Conservation (phyloP, 2,113 vertebrate genomes). For the Chauna torquata region DNA sequence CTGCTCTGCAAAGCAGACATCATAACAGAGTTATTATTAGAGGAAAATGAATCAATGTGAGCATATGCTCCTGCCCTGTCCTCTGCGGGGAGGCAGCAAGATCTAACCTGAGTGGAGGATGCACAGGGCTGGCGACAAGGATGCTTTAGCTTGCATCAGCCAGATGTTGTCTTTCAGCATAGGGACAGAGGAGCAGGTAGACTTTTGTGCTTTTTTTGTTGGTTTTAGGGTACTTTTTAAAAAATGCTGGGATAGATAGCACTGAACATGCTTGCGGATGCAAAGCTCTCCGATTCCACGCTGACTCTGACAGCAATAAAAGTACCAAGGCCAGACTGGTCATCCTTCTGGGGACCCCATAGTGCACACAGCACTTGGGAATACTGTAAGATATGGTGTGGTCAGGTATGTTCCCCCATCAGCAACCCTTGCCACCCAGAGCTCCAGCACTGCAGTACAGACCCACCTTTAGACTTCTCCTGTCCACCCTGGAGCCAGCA, state of each 20-base stretch:
- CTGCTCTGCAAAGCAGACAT: neutral
- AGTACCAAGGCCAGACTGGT: neutral
- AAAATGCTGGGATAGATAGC: neutral
- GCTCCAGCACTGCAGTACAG: neutral
- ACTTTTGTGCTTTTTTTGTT: neutral
- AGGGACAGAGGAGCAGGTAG: neutral
- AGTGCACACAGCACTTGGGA: neutral
- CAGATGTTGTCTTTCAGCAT: neutral
- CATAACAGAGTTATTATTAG: constrained; percentile 34
- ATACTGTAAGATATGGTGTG: rapidly evolving
- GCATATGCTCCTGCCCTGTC: neutral
- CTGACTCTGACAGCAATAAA: neutral
- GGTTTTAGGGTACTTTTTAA: neutral
- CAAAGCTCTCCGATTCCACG: neutral
- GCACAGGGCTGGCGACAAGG: neutral
- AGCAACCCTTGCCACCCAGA: neutral
- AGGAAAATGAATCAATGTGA: neutral
- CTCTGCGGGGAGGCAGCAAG: neutral
- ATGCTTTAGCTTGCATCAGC: neutral
- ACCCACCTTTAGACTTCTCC: neutral
- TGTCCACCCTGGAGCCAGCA: neutral
- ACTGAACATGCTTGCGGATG: neutral
- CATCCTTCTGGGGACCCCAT: neutral
- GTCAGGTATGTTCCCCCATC: neutral
- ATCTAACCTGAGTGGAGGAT: neutral